phyloP scores from a whole-genome alignment of 2,797 vertebrate genomes.

The Esox masquinongy region DNA sequence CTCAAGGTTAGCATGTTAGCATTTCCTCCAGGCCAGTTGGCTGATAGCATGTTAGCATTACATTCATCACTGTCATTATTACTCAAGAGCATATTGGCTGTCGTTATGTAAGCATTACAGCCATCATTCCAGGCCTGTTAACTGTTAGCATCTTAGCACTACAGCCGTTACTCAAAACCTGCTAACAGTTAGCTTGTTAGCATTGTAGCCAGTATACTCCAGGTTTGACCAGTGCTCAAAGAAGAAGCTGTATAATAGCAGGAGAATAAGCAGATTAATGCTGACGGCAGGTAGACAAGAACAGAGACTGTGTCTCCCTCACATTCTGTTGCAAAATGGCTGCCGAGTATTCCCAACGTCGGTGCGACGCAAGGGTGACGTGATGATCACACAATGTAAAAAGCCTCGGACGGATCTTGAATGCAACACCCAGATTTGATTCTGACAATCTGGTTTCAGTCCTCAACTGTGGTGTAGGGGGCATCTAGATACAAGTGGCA shows the following conservation, averaged over 20 bases:
- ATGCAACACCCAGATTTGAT: background rate
- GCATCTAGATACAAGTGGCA: background rate
- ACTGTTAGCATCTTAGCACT: background rate
- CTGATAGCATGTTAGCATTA: background rate
- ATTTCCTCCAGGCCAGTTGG: background rate
- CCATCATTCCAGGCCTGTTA: background rate
- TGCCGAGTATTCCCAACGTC: background rate
- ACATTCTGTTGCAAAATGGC: background rate
- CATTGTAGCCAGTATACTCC: background rate
- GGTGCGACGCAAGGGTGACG: background rate
- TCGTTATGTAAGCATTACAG: background rate
- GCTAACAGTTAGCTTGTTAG: background rate
- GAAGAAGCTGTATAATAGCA: background rate
- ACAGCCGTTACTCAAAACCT: background rate
- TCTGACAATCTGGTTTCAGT: background rate
- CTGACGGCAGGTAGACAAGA: background rate
- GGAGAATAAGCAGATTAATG: background rate
- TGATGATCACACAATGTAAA: background rate
- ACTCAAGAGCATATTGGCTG: background rate
- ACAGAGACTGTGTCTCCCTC: no score
- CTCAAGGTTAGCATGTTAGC: constrained; percentile 7
- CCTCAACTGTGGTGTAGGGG: background rate
- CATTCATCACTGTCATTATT: background rate
- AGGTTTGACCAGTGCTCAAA: background rate
- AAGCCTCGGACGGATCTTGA: background rate